A percentile compares a stretch with the other conserved stretches of the same genome.
Conservation (phyloP, 2,888 invertebrate genomes). For the Abscondita cerata region DNA sequence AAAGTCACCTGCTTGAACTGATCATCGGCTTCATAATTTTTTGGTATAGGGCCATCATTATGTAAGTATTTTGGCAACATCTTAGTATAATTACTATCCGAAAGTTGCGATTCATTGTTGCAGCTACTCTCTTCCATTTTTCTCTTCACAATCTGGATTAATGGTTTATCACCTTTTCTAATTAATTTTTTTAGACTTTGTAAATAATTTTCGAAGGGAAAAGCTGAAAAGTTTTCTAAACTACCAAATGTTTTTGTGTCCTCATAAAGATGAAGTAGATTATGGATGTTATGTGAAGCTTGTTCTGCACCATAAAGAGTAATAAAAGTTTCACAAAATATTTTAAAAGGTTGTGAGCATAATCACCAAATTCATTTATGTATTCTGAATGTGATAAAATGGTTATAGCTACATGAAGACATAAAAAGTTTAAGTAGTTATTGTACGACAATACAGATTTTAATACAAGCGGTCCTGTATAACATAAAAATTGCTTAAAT, state of each 20-base stretch:
- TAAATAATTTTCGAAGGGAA: neutral
- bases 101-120: no score
- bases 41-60: neutral
- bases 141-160: neutral
- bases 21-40: neutral
- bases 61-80: no score
- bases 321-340: conserved; percentile 7
- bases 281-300: conserved; percentile 14
- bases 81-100: no score
- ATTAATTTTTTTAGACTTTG: conserved; percentile 5
- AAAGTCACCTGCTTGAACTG: neutral
- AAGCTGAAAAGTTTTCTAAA: neutral
- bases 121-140: no score
- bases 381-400: no score
- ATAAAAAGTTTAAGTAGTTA: neutral
- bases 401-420: neutral
- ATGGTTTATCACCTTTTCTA: conserved; percentile 1
- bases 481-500: neutral
- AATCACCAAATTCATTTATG: neutral
- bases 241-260: conserved; percentile 2
- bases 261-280: neutral
- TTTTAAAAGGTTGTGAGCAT: neutral
- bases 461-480: neutral
- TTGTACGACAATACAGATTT: neutral
- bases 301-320: conserved; percentile 17